These are phyloP conservation scores for Crematogaster levior DNA, from an alignment of 2,888 invertebrate genomes.

Conservation along the genomic window DNA sequence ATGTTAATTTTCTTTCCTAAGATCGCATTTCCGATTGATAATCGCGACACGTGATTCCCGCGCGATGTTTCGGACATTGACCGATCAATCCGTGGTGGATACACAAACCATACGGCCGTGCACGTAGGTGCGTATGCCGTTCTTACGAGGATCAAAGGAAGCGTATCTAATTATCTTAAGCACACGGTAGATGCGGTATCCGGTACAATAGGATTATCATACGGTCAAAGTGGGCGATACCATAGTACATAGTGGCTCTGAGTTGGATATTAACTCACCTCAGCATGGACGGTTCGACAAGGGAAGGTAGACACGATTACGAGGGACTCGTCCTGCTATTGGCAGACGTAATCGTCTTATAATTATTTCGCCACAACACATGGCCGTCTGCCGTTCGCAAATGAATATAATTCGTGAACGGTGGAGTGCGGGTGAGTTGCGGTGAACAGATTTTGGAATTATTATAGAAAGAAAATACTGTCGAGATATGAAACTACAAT, in stretches of 20 bases:
- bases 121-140: constrained; percentile 33
- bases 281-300: constrained; percentile 17
- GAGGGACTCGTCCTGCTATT: constrained; percentile 22
- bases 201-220: constrained; percentile 47
- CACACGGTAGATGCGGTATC: constrained; percentile 35
- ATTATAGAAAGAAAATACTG: neutral
- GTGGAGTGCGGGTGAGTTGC: neutral
- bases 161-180: constrained; percentile 50
- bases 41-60: constrained; percentile 6
- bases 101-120: neutral
- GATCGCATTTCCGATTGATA: neutral
- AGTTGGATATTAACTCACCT: constrained; percentile 43
- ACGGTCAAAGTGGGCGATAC: constrained; percentile 46
- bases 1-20: neutral
- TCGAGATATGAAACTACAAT: constrained; percentile 4
- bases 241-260: constrained; percentile 26
- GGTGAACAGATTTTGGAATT: constrained; percentile 1
- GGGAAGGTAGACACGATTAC: constrained; percentile 26
- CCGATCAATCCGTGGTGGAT: constrained; percentile 28
- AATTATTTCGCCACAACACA: constrained; percentile 37
- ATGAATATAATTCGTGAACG: constrained; percentile 18
- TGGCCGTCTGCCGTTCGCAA: neutral
- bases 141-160: constrained; percentile 52
- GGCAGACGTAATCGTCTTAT: constrained; percentile 45
- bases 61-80: constrained; percentile 11